Evolutionary conservation across 2,113 vertebrate species (phyloP).

Genomic region (Laticauda laticaudata): DNA sequence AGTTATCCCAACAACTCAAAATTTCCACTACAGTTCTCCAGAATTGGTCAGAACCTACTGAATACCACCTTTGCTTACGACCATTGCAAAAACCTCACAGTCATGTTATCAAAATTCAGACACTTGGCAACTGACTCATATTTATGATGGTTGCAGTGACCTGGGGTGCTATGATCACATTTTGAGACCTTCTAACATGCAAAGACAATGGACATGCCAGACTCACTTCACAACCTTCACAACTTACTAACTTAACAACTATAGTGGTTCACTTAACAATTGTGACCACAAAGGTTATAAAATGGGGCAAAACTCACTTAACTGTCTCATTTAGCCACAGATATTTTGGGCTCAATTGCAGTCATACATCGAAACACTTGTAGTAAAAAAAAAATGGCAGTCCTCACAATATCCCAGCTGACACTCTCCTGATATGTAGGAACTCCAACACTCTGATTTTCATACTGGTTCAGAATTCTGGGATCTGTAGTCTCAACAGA

Average conservation of each 20-base stretch:
- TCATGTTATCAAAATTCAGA: not conserved
- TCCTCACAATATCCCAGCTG: not conserved
- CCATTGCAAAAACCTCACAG: not conserved
- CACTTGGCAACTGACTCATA: not conserved
- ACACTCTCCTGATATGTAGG: not conserved
- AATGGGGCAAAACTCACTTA: not conserved
- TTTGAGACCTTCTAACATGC: not conserved
- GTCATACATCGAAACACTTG: fast-evolving
- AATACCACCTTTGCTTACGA: too few relatives aligned
- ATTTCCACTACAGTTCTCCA: too few relatives aligned
- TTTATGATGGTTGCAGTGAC: not conserved
- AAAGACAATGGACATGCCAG: not conserved
- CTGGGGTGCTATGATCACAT: not conserved
- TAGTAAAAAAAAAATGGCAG: not conserved
- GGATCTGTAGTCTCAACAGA: not conserved
- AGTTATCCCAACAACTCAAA: too few relatives aligned
- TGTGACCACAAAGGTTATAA: not conserved
- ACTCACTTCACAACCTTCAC: not conserved
- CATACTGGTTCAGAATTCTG: not conserved
- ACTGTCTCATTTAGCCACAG: not conserved
- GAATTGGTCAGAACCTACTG: too few relatives aligned
- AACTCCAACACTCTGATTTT: not conserved
- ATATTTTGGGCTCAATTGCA: not conserved
- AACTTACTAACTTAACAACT: not conserved
- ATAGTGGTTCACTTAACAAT: not conserved